Conservation (phyloP, 2,888 invertebrate species). For the Andrena fulva region DNA sequence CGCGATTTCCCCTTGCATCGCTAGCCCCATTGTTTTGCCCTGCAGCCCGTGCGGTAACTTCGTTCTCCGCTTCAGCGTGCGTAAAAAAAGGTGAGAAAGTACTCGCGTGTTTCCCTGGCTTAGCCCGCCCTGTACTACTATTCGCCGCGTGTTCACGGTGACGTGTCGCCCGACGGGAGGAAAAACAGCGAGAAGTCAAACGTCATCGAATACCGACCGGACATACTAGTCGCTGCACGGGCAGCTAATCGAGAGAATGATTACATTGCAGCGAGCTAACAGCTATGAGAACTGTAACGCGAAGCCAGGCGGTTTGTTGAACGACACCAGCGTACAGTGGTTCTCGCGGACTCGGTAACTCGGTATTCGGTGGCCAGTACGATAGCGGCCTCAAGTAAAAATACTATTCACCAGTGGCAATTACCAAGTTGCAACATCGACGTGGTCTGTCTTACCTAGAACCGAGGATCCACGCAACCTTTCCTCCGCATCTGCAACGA, state of each 20-base stretch:
- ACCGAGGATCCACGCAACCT: too few species aligned
- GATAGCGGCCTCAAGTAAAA: too few species aligned
- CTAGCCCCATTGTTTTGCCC: conserved; percentile 7
- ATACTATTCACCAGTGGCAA: too few species aligned
- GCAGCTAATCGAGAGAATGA: conserved; percentile 2
- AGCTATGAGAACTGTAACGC: conserved; percentile 30
- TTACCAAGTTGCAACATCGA: too few species aligned
- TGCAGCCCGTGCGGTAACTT: not conserved
- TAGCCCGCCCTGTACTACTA: too few species aligned
- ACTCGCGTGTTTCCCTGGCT: not conserved
- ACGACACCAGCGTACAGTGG: conserved; percentile 11
- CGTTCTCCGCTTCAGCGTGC: conserved; percentile 16
- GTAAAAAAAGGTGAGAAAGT: conserved; percentile 50
- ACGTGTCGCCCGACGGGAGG: not conserved
- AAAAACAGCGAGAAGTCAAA: not conserved
- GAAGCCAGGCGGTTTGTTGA: conserved; percentile 36
- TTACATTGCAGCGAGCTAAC: conserved; percentile 13
- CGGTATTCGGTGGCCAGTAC: too few species aligned
- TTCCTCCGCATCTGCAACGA: too few species aligned
- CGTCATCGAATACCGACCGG: not conserved
- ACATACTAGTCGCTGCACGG: not conserved
- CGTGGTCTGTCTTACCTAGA: too few species aligned
- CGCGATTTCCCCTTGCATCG: not conserved
- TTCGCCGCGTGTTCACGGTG: conserved; percentile 3
- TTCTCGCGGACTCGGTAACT: not conserved